Evolutionary conservation across 1,140 invertebrate genomes (phyloP), one percentile per base, ranked within the genome.

Genomic region (Sycophaga agraensis): DNA sequence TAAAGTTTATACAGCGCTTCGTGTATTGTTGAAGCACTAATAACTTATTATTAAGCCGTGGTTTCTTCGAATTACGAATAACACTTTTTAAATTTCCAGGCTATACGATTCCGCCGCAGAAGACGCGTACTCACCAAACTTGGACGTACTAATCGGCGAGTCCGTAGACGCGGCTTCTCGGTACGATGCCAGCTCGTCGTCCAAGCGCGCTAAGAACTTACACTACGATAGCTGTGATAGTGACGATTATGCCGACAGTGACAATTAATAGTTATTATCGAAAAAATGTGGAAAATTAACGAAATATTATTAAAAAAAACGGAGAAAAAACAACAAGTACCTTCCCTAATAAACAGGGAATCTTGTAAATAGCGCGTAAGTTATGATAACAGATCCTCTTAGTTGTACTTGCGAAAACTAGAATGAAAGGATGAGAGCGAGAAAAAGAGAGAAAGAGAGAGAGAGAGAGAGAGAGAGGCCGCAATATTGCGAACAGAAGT

Each of bases 231-330:
- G 74, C 50, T 74, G 73, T 40, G 78, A 81, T 57, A 81, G 77
- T 65, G 79, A 81, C 34, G 79, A 81, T 69, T 80, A 80, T 31
- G 79, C 78, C 5, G 77, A 79, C 26, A 81, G 78, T 68, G 79
- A 81, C 65, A 75, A 80, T 66, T 81, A 61, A 74, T n/a, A 16
- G 12, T 11, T 0, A 2, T 50, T 31, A 16, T 19, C 35, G 12
- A 21, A 12, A 24, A 31, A 28, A 5, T 39, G 34, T 24, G 12
- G 17, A 2, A 28, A 42, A 11, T 6, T 6, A 31, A 55, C 16
- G 21, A 19, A 55, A 17, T 16, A 43, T 19, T 16, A 28, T 43
- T 42, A 4, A 28, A n/a, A 26, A 40, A 26, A 39, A 39, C 5
- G 16, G 40, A 51, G 24, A 14, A 26, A 39, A 43, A 19, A 19